Evolutionary conservation across 2,888 invertebrate species (phyloP), one percentile per base, ranked within the genome.

Genomic region (Lamellibrachia satsuma): DNA sequence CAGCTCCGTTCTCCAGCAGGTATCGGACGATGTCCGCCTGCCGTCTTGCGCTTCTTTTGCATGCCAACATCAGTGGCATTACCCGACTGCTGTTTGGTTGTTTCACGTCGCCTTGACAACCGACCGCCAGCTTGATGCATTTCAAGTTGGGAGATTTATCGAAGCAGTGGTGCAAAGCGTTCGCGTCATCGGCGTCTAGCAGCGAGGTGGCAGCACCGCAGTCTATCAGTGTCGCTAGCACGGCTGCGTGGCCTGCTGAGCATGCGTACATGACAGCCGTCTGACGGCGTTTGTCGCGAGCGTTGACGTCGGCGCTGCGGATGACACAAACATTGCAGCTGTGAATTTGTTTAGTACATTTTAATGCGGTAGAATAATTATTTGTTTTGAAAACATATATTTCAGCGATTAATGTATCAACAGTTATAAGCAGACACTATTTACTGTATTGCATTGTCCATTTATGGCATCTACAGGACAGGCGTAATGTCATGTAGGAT

Each of bases 131-230:
- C 55, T 93, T 93, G 51, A 94, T 93, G 91, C 94, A 94, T 55
- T 93, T 92, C 52, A 94, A 92, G 91, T 93, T 94, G 11, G 94
- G 93, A 90, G 92, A 60, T n/a, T 94, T 94, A 39, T 90, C 55
- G 92, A 94, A 93, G 93, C 94, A 94, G 92, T 95, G 94, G 90
- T 94, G 94, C 57, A 95, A 92, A 9, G 94, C 94, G 52, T 93
- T 94, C 51, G 93, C 92, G 11, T 91, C 92, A 51, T 90, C 91
- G 22, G 90, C 57, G 93, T 95, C 95, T 55, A 60, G 52, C 8
- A 93, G 27, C 90, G 94, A 93, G 9, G 93, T 92, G n/a, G 90
- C 52, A 22, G 93, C 93, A 6, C 92, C 92, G 6, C 93, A 91
- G n/a, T 92, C 92, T 52, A 94, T 91, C n/a, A 94, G 93, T 27